phyloP scores from a whole-genome alignment of 1,140 invertebrate genomes.

The Piezodorus guildinii region DNA sequence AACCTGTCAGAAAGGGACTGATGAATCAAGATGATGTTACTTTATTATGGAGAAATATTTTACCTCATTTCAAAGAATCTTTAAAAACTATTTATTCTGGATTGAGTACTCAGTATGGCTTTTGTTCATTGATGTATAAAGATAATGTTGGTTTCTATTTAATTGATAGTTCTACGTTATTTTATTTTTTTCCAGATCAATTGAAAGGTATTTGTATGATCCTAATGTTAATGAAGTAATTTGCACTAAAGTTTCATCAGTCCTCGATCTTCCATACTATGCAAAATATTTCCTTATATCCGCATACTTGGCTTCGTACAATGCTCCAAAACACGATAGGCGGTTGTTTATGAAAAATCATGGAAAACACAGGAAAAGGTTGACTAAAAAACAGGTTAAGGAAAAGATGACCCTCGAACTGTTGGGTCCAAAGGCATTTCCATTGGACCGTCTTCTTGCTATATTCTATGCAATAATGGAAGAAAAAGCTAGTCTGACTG shows the following conservation, averaged over 20 bases:
- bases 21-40: slow-evolving; percentile 47
- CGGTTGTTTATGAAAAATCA: slow-evolving; percentile 66
- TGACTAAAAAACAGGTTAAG: slow-evolving; percentile 41
- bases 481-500: slow-evolving; percentile 70
- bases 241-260: slow-evolving; percentile 38
- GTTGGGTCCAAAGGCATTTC: slow-evolving; percentile 65
- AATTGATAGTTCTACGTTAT: neutral
- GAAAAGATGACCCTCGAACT: slow-evolving; percentile 36
- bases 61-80: slow-evolving; percentile 36
- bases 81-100: slow-evolving; percentile 8
- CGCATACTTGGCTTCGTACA: slow-evolving; percentile 81
- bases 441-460: slow-evolving; percentile 69
- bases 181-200: neutral
- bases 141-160: too few relatives aligned
- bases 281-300: slow-evolving; percentile 80
- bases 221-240: slow-evolving; percentile 4
- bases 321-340: slow-evolving; percentile 74
- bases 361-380: slow-evolving; percentile 36
- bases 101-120: neutral
- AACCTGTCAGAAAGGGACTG: slow-evolving; percentile 33
- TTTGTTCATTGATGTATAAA: too few relatives aligned
- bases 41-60: slow-evolving; percentile 65
- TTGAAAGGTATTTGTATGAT: slow-evolving; percentile 3
- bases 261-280: slow-evolving; percentile 74
- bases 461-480: slow-evolving; percentile 87